A percentile compares a stretch with the other conserved stretches of the same genome.
Evolutionary conservation across 1,140 invertebrate species (phyloP).

Genomic region (Penaeus japonicus): DNA sequence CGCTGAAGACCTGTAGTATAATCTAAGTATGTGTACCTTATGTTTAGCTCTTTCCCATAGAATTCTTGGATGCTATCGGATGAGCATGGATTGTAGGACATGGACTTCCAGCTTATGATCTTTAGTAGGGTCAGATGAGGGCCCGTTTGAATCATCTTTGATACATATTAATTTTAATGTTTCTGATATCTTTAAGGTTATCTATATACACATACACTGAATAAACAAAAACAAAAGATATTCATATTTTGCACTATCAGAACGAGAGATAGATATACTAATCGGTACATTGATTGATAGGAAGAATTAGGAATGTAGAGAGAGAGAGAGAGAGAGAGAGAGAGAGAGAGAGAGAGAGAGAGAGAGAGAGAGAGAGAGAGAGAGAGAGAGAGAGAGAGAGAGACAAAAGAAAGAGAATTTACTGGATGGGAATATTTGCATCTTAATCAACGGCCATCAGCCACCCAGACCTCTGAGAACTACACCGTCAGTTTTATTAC

Average conservation of each 20-base stretch:
- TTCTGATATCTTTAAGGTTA: too few species aligned
- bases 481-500: neutral
- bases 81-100: too few species aligned
- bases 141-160: too few species aligned
- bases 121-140: too few species aligned
- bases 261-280: neutral
- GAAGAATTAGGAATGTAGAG: neutral
- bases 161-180: too few species aligned
- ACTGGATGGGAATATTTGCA: neutral
- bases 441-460: neutral
- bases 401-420: neutral
- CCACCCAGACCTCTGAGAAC: neutral
- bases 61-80: too few species aligned
- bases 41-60: too few species aligned
- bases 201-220: too few species aligned
- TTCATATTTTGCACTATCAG: neutral
- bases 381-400: slow-evolving; percentile 10
- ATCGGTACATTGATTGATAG: neutral
- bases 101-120: too few species aligned
- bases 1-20: too few species aligned
- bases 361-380: slow-evolving; percentile 30
- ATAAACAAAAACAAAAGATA: too few species aligned
- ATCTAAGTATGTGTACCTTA: too few species aligned
- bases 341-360: slow-evolving; percentile 1
- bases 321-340: neutral